Conservation (phyloP, 2,113 vertebrate species). For the Drymodes brunneopygia region DNA sequence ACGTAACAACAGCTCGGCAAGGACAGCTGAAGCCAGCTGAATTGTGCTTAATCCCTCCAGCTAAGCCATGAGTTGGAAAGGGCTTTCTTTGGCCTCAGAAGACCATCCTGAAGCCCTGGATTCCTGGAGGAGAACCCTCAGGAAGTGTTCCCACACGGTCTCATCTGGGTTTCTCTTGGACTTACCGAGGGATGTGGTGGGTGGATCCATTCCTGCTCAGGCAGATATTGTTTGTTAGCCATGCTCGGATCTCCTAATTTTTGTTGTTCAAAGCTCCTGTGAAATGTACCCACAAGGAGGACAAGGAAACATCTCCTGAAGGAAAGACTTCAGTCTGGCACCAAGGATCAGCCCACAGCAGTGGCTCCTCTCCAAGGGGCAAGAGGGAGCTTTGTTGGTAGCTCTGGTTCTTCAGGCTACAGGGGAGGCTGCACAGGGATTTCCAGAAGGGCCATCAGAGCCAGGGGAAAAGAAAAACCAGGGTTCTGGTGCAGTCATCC, state of each 20-base stretch:
- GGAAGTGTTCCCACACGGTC: rapidly evolving
- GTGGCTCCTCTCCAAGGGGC: not conserved
- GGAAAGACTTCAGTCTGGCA: not conserved
- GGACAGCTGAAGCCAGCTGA: not conserved
- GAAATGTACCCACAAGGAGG: not conserved
- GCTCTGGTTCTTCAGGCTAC: not conserved
- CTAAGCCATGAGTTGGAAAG: not conserved
- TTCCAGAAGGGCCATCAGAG: not conserved
- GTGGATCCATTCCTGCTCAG: not conserved
- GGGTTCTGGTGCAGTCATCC: not conserved
- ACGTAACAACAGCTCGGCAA: not conserved
- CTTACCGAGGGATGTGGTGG: rapidly evolving
- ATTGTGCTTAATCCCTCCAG: rapidly evolving
- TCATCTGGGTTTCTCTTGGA: not conserved
- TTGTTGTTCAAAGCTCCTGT: not conserved
- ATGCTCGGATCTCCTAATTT: not conserved
- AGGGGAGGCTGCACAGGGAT: rapidly evolving
- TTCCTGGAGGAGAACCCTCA: not conserved
- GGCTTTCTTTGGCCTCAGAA: not conserved
- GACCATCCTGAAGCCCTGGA: not conserved
- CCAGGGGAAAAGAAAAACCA: not conserved
- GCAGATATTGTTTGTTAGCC: not conserved
- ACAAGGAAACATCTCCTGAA: not conserved
- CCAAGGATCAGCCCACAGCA: not conserved
- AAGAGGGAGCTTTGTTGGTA: not conserved